A percentile compares a stretch with the other conserved stretches of the same genome.
Evolutionary conservation across 2,888 invertebrate species (phyloP).

Genomic region (Ceraclea dissimilis): DNA sequence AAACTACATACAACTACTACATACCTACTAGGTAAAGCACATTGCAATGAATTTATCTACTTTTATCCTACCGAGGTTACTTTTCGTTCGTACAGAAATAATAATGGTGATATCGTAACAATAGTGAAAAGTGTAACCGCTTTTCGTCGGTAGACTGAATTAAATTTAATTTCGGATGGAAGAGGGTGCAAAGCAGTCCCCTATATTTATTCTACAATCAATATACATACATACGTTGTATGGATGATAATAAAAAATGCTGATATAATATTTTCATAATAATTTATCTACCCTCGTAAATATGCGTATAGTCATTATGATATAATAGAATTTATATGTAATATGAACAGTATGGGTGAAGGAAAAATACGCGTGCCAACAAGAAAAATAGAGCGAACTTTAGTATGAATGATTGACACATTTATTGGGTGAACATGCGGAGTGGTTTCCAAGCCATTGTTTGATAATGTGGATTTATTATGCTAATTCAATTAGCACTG

Average conservation of each 20-base stretch:
- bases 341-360: not conserved
- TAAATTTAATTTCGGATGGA: slow-evolving; percentile 20
- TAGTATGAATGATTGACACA: not conserved
- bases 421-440: not conserved
- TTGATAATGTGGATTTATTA: not conserved
- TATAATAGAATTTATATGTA: not conserved
- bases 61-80: no score
- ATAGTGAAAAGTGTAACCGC: no score
- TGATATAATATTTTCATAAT: slow-evolving; percentile 22
- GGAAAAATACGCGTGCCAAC: not conserved
- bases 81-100: no score
- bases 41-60: no score
- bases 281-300: not conserved
- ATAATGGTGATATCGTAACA: no score
- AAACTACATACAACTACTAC: not conserved
- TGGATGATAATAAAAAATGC: slow-evolving; percentile 24
- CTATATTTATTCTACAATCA: not conserved
- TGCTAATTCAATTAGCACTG: not conserved
- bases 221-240: slow-evolving; percentile 20
- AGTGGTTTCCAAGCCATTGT: not conserved
- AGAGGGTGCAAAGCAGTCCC: slow-evolving; percentile 3
- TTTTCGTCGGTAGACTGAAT: slow-evolving; percentile 9
- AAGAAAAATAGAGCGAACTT: not conserved
- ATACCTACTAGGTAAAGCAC: no score
- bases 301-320: not conserved